Conservation (phyloP, 2,113 vertebrate genomes). For the Falcunculus frontatus region DNA sequence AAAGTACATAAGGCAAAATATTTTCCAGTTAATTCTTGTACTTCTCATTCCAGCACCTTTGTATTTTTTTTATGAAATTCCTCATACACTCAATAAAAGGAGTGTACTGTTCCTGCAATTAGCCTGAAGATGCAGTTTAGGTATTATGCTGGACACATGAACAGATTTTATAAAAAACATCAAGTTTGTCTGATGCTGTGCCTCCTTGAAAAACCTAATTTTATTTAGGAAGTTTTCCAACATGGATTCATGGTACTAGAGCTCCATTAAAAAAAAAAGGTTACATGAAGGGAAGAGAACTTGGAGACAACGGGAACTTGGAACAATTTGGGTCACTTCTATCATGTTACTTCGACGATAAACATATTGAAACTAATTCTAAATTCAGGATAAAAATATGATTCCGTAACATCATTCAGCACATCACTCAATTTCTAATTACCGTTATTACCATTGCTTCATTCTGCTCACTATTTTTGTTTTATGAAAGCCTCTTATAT, state of each 20-base stretch:
- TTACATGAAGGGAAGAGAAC: not conserved
- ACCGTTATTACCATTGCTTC: not conserved
- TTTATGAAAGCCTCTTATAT: not conserved
- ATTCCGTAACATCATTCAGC: not conserved
- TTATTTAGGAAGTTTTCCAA: not conserved
- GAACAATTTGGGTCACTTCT: not conserved
- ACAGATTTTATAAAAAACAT: not conserved
- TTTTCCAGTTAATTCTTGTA: not conserved
- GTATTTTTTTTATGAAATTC: not conserved
- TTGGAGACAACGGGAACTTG: not conserved
- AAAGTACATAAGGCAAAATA: not conserved
- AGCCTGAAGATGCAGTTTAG: not conserved
- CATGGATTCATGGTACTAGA: not conserved
- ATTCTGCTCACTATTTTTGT: not conserved
- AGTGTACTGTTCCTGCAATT: not conserved
- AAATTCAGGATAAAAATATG: not conserved
- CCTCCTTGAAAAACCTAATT: not conserved
- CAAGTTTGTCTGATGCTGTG: not conserved
- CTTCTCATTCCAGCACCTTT: not conserved
- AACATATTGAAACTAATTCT: not conserved
- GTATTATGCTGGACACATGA: not conserved
- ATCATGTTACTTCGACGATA: not conserved
- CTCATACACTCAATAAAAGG: not conserved
- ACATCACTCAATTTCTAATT: not conserved
- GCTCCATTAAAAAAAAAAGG: not conserved